Evolutionary conservation across 2,797 vertebrate genomes (phyloP), one percentile per base, ranked within the genome.

Genomic region (Phoebastria nigripes): DNA sequence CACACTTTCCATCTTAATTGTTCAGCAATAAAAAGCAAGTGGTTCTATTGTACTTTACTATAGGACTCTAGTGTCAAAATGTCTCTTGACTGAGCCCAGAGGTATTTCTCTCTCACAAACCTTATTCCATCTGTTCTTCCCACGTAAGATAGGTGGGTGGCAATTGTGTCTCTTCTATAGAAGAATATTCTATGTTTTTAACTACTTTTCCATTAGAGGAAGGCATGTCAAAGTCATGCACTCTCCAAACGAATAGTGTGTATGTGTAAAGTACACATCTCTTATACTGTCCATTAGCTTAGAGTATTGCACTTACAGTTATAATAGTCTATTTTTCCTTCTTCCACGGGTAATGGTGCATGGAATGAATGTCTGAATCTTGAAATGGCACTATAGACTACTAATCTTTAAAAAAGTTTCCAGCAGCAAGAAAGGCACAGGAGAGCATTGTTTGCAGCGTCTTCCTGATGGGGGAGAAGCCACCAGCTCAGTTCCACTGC

Each of bases 11-110:
- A 94, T 86, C 87, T 94, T 97, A 97, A 96, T 93, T 97, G 84
- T 95, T 85, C 95, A 46, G 81, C 80, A 94, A 54, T 96, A 96
- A 97, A 98, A 97, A 95, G 52, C 58, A 95, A 97, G 95, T 91
- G 62, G 39, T 82, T 92, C 93, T 77, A 89, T 76, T 85, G 51
- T 87, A 91, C 69, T 91, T 97, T 80, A 65, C 95, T 85, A 87
- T 58, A 83, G 81, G 52, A 87, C 89, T 97, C 74, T 74, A 92
- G 90, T 88, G 87, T 86, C 70, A 95, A 95, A 96, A 90, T 89
- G 76, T 58, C 72, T 95, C 82, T 19, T 94, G 84, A 97, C 76
- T 18, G 70, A 94, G 67, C 63, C 92, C 89, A 18, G 91, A 94
- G 89, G 42, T 74, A 82, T 89, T 97, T 94, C 55, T 93, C n/a